phyloP scores from a whole-genome alignment of 1,140 invertebrate genomes.

The Thaumetopoea pityocampa region DNA sequence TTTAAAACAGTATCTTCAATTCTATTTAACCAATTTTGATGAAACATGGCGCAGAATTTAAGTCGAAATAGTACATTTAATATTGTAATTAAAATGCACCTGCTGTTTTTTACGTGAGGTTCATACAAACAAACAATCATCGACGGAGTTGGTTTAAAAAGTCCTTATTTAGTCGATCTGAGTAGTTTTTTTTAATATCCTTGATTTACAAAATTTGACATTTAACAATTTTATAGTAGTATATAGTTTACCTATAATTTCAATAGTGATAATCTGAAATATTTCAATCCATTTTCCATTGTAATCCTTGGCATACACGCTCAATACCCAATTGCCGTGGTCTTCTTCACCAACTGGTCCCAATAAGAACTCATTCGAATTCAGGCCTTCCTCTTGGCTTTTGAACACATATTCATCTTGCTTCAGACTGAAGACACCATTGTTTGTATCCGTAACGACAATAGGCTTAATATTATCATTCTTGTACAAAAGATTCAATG shows the following conservation, averaged over 20 bases:
- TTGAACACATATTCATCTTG: not conserved
- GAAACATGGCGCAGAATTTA: no score
- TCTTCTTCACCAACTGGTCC: constrained; percentile 46
- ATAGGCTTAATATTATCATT: not conserved
- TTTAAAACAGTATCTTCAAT: no score
- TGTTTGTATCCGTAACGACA: not conserved
- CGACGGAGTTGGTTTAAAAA: no score
- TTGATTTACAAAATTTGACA: not conserved
- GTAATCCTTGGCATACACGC: constrained; percentile 28
- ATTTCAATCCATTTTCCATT: constrained; percentile 38
- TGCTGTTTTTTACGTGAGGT: no score
- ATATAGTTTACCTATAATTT: constrained; percentile 40
- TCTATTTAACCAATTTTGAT: no score
- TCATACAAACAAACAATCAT: no score
- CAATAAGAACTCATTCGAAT: constrained; percentile 40
- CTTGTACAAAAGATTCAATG: not conserved
- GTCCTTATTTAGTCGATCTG: no score
- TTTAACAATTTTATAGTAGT: not conserved
- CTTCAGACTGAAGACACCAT: not conserved
- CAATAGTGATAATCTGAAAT: constrained; percentile 50
- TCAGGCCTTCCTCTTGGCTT: not conserved
- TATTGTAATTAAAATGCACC: no score
- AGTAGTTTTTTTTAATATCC: no score
- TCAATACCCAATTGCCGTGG: constrained; percentile 60
- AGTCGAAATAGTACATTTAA: no score